phyloP scores from a whole-genome alignment of 2,113 vertebrate species.

The Archilochus colubris region DNA sequence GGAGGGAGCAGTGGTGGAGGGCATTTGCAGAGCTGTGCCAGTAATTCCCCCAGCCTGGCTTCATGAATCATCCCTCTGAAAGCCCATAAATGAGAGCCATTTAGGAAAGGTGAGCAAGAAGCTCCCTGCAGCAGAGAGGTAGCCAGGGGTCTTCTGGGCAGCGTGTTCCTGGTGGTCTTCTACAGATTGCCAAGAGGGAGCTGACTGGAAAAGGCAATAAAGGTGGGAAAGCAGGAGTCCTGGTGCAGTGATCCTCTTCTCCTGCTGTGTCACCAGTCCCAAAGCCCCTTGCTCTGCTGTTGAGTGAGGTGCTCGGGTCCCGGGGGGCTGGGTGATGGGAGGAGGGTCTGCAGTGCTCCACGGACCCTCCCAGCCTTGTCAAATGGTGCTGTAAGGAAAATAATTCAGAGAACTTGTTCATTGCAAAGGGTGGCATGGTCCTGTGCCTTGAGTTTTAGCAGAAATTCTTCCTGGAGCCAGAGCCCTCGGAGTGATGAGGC shows the following conservation, averaged over 20 bases:
- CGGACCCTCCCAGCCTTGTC: background rate
- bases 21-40: background rate
- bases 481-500: background rate
- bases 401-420: accelerated
- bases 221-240: background rate
- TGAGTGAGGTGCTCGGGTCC: accelerated
- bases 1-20: accelerated
- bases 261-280: background rate
- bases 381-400: background rate
- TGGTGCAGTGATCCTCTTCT: too few species aligned
- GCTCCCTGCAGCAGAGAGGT: background rate
- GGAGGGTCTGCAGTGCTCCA: accelerated
- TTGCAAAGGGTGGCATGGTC: background rate
- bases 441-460: accelerated
- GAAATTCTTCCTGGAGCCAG: background rate
- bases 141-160: background rate
- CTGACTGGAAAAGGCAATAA: background rate
- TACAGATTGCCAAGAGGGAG: background rate
- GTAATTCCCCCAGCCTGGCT: background rate
- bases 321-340: background rate
- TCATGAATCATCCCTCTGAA: background rate
- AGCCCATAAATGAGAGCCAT: background rate
- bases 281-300: accelerated
- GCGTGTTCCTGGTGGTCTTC: accelerated
- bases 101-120: background rate